phyloP scores from a whole-genome alignment of 1,140 invertebrate genomes.

The Drosophila santomea region DNA sequence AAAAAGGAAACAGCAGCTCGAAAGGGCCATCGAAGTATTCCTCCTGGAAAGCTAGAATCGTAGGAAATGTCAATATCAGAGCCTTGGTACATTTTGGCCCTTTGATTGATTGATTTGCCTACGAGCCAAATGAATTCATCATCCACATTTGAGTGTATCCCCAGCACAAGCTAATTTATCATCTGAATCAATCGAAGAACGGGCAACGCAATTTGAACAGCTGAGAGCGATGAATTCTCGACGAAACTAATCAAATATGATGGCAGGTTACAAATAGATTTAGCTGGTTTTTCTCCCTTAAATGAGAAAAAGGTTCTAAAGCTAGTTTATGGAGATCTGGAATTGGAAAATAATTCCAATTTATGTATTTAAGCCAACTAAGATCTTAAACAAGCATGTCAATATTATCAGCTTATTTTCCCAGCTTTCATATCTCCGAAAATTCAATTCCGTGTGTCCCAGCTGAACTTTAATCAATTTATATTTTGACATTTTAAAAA shows the following conservation, averaged over 20 bases:
- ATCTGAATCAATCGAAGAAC: constrained; percentile 10
- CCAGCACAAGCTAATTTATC: constrained; percentile 30
- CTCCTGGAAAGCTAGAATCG: neutral
- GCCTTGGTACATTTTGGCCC: constrained; percentile 33
- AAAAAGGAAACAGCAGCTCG: constrained; percentile 16
- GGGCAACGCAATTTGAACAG: constrained; percentile 33
- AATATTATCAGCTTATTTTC: neutral
- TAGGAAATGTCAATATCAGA: constrained; percentile 11
- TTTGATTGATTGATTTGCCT: constrained; percentile 66
- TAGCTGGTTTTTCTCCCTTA: neutral
- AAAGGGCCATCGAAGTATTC: neutral
- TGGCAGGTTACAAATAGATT: neutral
- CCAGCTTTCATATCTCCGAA: no score
- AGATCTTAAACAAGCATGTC: neutral
- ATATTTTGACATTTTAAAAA: constrained; percentile 17
- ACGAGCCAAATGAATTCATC: constrained; percentile 62
- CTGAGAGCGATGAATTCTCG: constrained; percentile 28
- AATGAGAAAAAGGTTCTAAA: neutral
- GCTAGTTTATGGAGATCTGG: neutral
- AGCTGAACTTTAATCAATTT: constrained; percentile 44
- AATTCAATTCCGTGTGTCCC: neutral
- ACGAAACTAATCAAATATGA: constrained; percentile 29
- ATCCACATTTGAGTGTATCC: constrained; percentile 54
- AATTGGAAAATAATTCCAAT: neutral
- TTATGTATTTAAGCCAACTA: neutral